phyloP scores from a whole-genome alignment of 1,140 invertebrate genomes.

The Popillia japonica region DNA sequence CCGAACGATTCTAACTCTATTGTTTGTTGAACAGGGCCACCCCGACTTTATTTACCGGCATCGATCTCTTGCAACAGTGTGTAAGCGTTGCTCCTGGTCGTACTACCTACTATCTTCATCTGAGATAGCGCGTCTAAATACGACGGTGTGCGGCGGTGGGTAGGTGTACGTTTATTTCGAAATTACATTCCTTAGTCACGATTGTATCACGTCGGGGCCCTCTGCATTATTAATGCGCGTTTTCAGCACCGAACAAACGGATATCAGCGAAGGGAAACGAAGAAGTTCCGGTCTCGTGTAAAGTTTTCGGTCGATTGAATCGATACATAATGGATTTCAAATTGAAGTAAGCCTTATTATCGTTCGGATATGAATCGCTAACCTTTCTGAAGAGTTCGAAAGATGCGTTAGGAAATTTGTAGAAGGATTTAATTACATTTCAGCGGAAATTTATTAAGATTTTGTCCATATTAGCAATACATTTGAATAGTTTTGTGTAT shows the following conservation, averaged over 20 bases:
- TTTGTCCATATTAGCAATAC: too few species aligned
- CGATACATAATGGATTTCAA: conserved; percentile 28
- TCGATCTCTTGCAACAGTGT: conserved; percentile 28
- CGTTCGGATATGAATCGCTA: conserved; percentile 1
- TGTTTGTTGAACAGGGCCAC: conserved; percentile 46
- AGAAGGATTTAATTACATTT: too few species aligned
- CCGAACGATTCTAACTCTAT: conserved; percentile 44
- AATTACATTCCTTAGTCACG: conserved; percentile 35
- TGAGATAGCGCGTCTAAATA: conserved; percentile 33
- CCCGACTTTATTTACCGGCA: conserved; percentile 42
- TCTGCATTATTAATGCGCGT: conserved; percentile 31
- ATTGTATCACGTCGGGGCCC: conserved; percentile 28
- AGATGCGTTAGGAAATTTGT: too few species aligned
- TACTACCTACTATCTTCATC: conserved; percentile 22
- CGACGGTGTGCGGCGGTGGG: conserved; percentile 15
- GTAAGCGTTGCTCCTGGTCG: conserved; percentile 5
- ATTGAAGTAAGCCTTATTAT: not conserved
- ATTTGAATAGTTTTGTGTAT: too few species aligned
- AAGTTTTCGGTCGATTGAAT: conserved; percentile 27
- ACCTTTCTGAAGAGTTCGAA: too few species aligned
- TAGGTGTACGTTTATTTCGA: conserved; percentile 17
- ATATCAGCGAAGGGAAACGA: conserved; percentile 2
- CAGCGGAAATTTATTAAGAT: too few species aligned
- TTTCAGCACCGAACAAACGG: conserved; percentile 34
- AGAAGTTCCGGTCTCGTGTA: conserved; percentile 22